A percentile compares a stretch with the other conserved stretches of the same genome.
Evolutionary conservation across 2,888 invertebrate genomes (phyloP).

Genomic region (Euzetes globulus): DNA sequence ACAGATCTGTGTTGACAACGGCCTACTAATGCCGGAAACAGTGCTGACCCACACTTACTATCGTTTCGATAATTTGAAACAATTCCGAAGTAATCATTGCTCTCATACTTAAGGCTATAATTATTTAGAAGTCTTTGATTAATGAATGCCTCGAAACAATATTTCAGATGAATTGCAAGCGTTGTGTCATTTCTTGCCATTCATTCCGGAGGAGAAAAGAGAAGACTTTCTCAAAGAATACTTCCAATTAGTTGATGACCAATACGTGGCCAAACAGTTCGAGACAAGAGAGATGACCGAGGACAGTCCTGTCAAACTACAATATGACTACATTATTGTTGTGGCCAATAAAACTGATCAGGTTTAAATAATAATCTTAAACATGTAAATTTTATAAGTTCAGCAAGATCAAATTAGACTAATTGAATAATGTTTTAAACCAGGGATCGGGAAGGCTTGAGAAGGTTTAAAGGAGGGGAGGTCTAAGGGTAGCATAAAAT

Average conservation of each 20-base stretch:
- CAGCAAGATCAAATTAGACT: too few species aligned
- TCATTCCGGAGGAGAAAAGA: conserved; percentile 23
- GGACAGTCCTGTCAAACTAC: not conserved
- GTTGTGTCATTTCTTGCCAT: conserved; percentile 30
- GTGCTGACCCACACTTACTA: conserved; percentile 15
- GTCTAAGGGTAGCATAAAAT: too few species aligned
- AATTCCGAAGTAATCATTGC: not conserved
- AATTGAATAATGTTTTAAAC: too few species aligned
- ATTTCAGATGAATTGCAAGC: conserved; percentile 29
- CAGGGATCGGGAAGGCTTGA: too few species aligned
- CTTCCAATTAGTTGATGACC: conserved; percentile 18
- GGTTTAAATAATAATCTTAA: too few species aligned
- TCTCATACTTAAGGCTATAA: not conserved
- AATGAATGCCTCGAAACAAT: not conserved
- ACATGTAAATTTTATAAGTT: too few species aligned
- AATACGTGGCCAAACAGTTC: conserved; percentile 24
- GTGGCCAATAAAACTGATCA: not conserved
- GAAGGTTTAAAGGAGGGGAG: too few species aligned
- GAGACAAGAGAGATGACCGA: not conserved
- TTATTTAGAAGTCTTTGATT: not conserved
- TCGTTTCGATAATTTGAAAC: not conserved
- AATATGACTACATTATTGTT: conserved; percentile 8
- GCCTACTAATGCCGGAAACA: not conserved
- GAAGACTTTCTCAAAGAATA: conserved; percentile 28
- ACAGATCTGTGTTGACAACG: conserved; percentile 5